Base-by-base conservation (phyloP, 1,140 invertebrate genomes). In the Aporrectodea caliginosa region DNA sequence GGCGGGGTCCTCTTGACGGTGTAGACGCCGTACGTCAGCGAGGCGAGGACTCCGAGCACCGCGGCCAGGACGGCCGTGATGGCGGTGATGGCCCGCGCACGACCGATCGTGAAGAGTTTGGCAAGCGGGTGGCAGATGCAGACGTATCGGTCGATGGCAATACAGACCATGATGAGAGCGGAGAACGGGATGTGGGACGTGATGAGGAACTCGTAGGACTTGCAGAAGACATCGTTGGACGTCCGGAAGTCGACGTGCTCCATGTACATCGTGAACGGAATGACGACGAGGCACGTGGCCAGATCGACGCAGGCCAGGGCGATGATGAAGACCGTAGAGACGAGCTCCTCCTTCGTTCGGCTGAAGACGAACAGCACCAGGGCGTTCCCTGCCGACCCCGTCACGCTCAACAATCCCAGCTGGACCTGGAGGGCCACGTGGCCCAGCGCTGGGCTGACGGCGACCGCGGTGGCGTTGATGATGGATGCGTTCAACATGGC, bases 111-210 rank as follows among this genome's bases (percentile, higher is more conserved):
- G n/a, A n/a, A n/a, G n/a, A n/a, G n/a, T n/a, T n/a, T n/a, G n/a
- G n/a, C n/a, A n/a, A n/a, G n/a, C n/a, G 87, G 86, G 78, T 85
- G 86, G 74, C 87, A 88, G 75, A 88, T 87, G 70, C 87, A 88
- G 75, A 88, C 83, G 77, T 86, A 88, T 32, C 87, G 80, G 79
- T 88, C 87, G 35, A 86, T 82, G 30, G 86, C 87, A 35, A 88
- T 87, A 31, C 84, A 84, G 30, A 86, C 85, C 86, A 88, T 88
- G 30, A 88, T 84, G 72, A 88, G 84, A 1, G 86, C 83, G 16
- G 86, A 87, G 34, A 86, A 82, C 0, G 85, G 86, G 6, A 88
- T 83, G 71, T 84, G 87, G 74, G 84, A 86, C 0, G 86, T 86
- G 16, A 87, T 85, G 27, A 88, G 79, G 75, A 88, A 88, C 32